phyloP scores from a whole-genome alignment of 1,140 invertebrate genomes.

The Lysiphlebus fabarum region DNA sequence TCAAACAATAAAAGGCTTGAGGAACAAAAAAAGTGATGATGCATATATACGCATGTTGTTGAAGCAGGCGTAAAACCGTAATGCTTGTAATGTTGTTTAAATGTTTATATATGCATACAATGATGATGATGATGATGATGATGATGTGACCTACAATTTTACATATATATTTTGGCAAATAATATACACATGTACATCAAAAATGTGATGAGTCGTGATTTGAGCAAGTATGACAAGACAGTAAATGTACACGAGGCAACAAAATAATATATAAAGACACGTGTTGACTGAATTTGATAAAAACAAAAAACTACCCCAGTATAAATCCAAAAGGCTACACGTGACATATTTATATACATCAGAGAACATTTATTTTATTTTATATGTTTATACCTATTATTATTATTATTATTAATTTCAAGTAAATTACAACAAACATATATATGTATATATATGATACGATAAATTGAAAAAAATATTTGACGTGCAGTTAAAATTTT shows the following conservation, averaged over 20 bases:
- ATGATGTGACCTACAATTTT: background rate
- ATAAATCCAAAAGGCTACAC: constrained; percentile 42
- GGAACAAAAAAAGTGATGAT: constrained; percentile 20
- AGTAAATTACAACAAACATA: no score
- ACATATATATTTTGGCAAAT: background rate
- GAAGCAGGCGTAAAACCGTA: constrained; percentile 42
- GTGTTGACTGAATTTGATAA: background rate
- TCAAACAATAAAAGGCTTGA: constrained; percentile 34
- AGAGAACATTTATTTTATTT: background rate
- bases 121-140: background rate
- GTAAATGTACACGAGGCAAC: constrained; percentile 27
- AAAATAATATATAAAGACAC: no score
- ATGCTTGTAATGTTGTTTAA: constrained; percentile 32
- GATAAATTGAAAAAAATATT: no score
- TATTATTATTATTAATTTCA: no score
- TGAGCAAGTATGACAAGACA: constrained; percentile 22
- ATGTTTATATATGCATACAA: no score
- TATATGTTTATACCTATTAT: no score
- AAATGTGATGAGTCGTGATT: constrained; percentile 15
- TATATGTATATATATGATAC: no score
- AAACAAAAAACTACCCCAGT: no score
- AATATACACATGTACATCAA: background rate
- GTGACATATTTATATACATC: constrained; percentile 50
- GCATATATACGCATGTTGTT: no score
- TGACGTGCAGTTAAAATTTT: constrained; percentile 1